phyloP scores from a whole-genome alignment of 2,797 vertebrate genomes.

The Channa striata region DNA sequence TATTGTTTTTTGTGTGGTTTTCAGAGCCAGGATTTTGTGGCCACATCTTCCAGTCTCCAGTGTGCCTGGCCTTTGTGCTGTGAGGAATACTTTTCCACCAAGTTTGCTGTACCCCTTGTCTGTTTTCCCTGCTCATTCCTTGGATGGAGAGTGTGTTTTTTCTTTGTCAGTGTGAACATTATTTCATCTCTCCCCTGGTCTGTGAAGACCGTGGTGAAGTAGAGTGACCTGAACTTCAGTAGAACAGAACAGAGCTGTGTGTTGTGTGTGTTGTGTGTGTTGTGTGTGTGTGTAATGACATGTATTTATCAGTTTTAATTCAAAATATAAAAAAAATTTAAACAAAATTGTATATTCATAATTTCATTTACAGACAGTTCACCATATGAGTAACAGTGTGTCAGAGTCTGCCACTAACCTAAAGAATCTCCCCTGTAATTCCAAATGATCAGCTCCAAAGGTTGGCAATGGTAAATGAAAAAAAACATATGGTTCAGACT shows the following conservation, averaged over 20 bases:
- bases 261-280: neutral
- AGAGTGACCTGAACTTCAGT: constrained; percentile 45
- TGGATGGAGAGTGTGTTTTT: constrained; percentile 59
- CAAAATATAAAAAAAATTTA: no score
- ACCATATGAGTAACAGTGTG: no score
- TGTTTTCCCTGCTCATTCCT: constrained; percentile 77
- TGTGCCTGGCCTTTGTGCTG: constrained; percentile 49
- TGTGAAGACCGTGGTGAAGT: constrained; percentile 43
- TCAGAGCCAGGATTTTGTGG: constrained; percentile 59
- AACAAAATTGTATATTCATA: no score
- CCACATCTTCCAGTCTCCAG: constrained; percentile 61
- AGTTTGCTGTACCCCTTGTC: constrained; percentile 51
- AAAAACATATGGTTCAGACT: no score
- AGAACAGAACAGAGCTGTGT: constrained; percentile 16
- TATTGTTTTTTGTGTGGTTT: constrained; percentile 65
- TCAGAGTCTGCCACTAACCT: no score
- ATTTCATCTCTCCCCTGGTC: constrained; percentile 58
- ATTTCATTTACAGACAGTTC: no score
- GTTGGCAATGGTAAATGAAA: no score
- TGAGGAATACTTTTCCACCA: constrained; percentile 74
- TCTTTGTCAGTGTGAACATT: constrained; percentile 73
- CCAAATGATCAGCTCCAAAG: no score
- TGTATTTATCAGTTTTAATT: no score
- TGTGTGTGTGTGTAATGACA: constrained; percentile 4
- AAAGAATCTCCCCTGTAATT: no score